phyloP scores from a whole-genome alignment of 2,797 vertebrate species.

The Manis javanica region DNA sequence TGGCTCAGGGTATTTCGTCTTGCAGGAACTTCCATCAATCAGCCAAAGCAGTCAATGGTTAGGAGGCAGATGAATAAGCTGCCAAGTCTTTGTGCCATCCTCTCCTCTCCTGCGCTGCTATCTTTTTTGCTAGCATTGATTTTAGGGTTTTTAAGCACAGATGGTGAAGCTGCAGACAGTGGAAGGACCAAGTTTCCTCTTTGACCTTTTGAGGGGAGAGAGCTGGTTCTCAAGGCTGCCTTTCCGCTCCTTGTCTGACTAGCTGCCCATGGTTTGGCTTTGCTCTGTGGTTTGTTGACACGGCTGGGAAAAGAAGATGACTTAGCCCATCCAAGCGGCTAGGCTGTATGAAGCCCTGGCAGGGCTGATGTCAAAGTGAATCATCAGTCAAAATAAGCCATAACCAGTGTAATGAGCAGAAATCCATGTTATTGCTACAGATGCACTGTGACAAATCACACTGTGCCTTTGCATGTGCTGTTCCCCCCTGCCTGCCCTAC shows the following conservation, averaged over 20 bases:
- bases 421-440: not conserved
- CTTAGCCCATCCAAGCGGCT: not conserved
- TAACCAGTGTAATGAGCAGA: not conserved
- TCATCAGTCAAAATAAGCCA: not conserved
- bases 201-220: not conserved
- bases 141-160: not conserved
- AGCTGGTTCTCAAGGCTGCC: not conserved
- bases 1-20: not conserved
- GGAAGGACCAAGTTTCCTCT: not conserved
- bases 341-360: not conserved
- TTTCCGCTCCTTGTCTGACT: not conserved
- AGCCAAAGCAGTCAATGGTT: not conserved
- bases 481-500: not conserved
- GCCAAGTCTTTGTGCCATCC: not conserved
- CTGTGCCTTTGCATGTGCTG: not conserved
- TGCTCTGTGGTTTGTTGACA: constrained; percentile 37
- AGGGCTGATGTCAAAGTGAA: constrained; percentile 18
- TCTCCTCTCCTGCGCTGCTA: not conserved
- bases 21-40: not conserved
- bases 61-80: not conserved
- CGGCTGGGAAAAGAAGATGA: not conserved
- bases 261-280: not conserved
- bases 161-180: not conserved
- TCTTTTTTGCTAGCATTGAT: not conserved
- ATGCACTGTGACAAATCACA: not conserved